Conservation (phyloP, 2,113 vertebrate species). For the Anseranas semipalmata region DNA sequence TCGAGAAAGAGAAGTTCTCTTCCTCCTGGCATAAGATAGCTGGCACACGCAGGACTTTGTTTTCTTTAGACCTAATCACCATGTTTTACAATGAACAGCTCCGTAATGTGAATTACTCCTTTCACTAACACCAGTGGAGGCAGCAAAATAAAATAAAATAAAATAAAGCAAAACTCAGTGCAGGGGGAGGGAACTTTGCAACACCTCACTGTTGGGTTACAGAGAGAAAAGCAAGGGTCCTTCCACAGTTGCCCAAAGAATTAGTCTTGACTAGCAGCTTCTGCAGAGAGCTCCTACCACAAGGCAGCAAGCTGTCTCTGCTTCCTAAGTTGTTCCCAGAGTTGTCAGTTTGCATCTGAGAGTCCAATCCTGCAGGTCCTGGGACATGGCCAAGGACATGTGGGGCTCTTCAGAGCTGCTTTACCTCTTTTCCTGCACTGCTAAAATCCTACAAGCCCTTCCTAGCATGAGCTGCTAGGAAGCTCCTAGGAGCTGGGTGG, state of each 20-base stretch:
- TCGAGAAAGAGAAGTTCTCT: neutral
- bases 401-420: accelerated
- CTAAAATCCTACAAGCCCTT: neutral
- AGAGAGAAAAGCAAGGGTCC: neutral
- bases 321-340: accelerated
- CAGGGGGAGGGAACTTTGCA: neutral
- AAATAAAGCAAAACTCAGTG: neutral
- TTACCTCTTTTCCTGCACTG: neutral
- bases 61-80: neutral
- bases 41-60: neutral
- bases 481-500: neutral
- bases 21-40: neutral
- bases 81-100: neutral
- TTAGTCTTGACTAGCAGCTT: neutral
- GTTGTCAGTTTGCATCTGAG: neutral
- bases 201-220: accelerated
- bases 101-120: neutral
- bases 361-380: neutral
- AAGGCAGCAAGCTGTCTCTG: neutral
- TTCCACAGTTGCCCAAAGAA: neutral
- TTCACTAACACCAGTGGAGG: neutral
- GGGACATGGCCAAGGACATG: accelerated
- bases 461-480: neutral
- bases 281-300: neutral
- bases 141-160: neutral